Conservation (phyloP, 2,888 invertebrate species). For the Folsomia manolachei region DNA sequence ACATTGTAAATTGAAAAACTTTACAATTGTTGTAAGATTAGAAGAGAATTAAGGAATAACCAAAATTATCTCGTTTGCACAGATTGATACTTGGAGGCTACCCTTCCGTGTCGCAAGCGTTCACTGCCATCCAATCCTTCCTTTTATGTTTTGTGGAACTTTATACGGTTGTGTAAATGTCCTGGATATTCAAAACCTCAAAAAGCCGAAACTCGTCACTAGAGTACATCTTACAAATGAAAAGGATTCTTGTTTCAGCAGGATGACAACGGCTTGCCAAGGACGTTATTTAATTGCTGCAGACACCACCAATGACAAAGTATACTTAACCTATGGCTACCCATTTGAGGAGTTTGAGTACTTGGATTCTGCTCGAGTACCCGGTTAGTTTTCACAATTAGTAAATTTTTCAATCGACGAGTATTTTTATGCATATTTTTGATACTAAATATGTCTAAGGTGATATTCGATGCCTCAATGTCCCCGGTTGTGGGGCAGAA, state of each 20-base stretch:
- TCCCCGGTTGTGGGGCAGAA: constrained; percentile 41
- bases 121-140: constrained; percentile 38
- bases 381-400: constrained; percentile 7
- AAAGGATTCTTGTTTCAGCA: constrained; percentile 32
- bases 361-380: constrained; percentile 34
- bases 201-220: constrained; percentile 38
- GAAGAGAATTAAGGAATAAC: not conserved
- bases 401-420: not conserved
- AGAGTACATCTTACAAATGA: constrained; percentile 34
- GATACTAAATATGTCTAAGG: too few relatives aligned
- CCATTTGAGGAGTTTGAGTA: constrained; percentile 46
- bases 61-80: not conserved
- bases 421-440: constrained; percentile 1
- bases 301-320: constrained; percentile 31
- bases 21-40: not conserved
- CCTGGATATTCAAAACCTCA: constrained; percentile 37
- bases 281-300: constrained; percentile 43
- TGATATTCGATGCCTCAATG: constrained; percentile 37
- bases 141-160: constrained; percentile 43
- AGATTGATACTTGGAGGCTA: constrained; percentile 42
- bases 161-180: constrained; percentile 40
- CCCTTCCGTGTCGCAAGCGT: constrained; percentile 34
- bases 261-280: constrained; percentile 38
- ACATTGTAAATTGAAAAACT: constrained; percentile 23
- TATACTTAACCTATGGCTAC: constrained; percentile 43